A percentile compares a stretch with the other conserved stretches of the same genome.
These are phyloP conservation scores for Melozone crissalis DNA, from an alignment of 2,113 vertebrate genomes.

Conservation along the genomic window DNA sequence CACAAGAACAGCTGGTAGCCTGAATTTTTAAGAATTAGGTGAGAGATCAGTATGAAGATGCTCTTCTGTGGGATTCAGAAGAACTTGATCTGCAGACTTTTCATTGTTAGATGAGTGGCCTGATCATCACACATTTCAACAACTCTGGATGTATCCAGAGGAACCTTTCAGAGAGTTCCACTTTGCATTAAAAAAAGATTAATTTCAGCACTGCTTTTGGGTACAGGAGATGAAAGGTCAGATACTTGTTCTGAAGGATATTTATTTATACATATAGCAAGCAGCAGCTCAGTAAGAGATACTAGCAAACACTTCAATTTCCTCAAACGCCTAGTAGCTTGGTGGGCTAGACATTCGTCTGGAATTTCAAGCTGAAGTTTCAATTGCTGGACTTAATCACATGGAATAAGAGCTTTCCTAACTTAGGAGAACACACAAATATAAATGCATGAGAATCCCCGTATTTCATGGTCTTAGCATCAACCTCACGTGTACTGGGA, in stretches of 20 bases:
- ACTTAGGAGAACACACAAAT: background rate
- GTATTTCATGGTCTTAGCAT: background rate
- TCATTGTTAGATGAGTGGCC: background rate
- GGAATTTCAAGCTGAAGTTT: background rate
- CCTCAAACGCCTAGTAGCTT: background rate
- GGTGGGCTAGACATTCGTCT: background rate
- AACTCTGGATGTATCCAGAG: background rate
- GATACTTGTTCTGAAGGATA: background rate
- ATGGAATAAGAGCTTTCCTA: background rate
- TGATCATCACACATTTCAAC: background rate
- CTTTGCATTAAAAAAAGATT: background rate
- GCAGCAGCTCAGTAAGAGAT: background rate
- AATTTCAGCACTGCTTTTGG: background rate
- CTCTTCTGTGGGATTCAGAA: background rate
- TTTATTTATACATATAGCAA: background rate
- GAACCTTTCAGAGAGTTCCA: background rate
- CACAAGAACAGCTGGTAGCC: background rate
- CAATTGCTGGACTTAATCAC: background rate
- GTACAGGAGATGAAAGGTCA: background rate
- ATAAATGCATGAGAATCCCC: background rate
- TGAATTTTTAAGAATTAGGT: background rate
- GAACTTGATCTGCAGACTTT: background rate
- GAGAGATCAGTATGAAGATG: background rate
- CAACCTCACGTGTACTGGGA: background rate
- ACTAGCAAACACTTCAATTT: background rate